phyloP scores from a whole-genome alignment of 2,113 vertebrate species.

The Astatotilapia flaviijosephi region DNA sequence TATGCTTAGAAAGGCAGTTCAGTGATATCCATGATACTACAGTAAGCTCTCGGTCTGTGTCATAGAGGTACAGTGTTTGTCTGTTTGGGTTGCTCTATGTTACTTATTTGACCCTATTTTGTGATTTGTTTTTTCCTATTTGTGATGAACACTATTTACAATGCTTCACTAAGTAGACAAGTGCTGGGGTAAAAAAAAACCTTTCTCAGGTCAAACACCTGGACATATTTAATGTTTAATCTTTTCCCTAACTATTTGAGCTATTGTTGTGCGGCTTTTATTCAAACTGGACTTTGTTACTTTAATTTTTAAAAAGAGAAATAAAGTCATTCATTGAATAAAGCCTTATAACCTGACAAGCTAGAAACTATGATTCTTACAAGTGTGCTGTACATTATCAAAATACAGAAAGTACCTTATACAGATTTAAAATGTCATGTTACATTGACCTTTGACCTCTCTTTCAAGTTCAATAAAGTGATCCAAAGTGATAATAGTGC shows the following conservation, averaged over 20 bases:
- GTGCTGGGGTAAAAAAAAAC: background rate
- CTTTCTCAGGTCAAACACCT: background rate
- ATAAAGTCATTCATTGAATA: background rate
- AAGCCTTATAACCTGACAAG: background rate
- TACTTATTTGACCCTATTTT: background rate
- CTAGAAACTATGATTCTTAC: background rate
- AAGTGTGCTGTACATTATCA: background rate
- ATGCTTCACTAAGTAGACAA: background rate
- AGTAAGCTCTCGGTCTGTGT: background rate
- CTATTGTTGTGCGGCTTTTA: background rate
- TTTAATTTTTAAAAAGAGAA: background rate
- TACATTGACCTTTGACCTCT: background rate
- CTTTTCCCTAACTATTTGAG: background rate
- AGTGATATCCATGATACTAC: background rate
- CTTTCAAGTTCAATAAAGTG: background rate
- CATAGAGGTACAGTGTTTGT: background rate
- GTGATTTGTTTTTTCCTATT: accelerated
- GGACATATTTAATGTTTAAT: background rate
- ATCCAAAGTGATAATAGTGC: background rate
- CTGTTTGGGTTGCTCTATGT: background rate
- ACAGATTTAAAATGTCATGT: background rate
- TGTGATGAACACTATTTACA: background rate
- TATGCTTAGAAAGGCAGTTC: background rate
- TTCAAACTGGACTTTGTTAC: background rate
- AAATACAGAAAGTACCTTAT: background rate